These are phyloP conservation scores for Otolemur garnettii DNA, from an alignment of 2,113 vertebrate species.

Conservation along the genomic window DNA sequence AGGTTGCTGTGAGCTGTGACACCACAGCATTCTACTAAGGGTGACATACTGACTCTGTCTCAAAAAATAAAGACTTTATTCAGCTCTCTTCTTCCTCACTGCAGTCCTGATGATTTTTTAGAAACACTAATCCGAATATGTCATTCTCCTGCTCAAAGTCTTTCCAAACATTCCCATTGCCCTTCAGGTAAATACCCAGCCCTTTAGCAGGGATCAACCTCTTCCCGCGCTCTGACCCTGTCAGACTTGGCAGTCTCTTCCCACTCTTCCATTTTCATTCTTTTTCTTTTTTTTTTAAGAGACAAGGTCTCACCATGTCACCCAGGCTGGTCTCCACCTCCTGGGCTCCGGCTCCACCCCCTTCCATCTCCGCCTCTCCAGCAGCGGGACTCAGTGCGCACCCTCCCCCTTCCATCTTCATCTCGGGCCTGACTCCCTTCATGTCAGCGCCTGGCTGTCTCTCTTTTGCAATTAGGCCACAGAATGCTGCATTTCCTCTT, in stretches of 20 bases:
- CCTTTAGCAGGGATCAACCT: neutral
- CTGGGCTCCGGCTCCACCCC: neutral
- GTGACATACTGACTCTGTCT: too few species aligned
- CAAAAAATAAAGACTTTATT: neutral
- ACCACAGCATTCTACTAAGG: too few species aligned
- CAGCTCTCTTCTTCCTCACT: neutral
- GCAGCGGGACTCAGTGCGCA: neutral
- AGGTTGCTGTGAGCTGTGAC: too few species aligned
- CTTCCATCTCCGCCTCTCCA: neutral
- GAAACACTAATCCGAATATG: conserved; percentile 32
- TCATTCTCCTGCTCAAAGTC: conserved; percentile 4
- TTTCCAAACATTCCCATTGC: neutral
- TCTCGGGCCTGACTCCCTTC: neutral
- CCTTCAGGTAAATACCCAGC: neutral
- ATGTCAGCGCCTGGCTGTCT: neutral
- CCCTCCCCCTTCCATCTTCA: neutral
- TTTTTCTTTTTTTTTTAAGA: neutral
- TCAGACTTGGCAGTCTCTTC: neutral
- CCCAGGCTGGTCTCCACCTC: neutral
- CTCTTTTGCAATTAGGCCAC: neutral
- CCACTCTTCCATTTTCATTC: neutral
- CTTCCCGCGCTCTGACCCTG: neutral
- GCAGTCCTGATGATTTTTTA: neutral
- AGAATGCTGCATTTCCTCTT: neutral
- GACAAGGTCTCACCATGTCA: neutral